Evolutionary conservation across 2,797 vertebrate species (phyloP).

Genomic region (Melanotaenia trifasciata): DNA sequence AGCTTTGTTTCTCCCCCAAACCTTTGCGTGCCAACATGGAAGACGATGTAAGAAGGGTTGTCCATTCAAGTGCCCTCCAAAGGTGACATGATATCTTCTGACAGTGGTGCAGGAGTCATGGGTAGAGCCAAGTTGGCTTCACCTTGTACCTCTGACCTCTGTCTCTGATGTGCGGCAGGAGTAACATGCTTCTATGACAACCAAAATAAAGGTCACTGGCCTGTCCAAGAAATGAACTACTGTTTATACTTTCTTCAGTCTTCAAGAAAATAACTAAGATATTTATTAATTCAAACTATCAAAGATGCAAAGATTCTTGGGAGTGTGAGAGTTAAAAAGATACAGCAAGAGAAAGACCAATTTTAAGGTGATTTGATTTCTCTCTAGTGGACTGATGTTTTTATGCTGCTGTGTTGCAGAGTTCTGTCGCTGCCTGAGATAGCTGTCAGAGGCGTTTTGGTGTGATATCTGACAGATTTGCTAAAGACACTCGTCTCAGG

Average conservation of each 20-base stretch:
- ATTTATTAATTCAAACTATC: not conserved
- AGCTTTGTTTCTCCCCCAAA: slow-evolving; percentile 18
- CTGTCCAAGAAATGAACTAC: slow-evolving; percentile 29
- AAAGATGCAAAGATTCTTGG: slow-evolving; percentile 2
- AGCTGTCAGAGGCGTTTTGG: slow-evolving; percentile 88
- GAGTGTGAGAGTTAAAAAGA: slow-evolving; percentile 7
- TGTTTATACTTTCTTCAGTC: not conserved
- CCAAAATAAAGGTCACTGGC: slow-evolving; percentile 60
- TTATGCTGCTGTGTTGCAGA: slow-evolving; percentile 76
- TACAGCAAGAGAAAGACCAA: slow-evolving; percentile 24
- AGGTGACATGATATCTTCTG: slow-evolving; percentile 71
- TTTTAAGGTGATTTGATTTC: slow-evolving; percentile 62
- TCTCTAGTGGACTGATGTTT: slow-evolving; percentile 58
- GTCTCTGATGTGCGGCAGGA: slow-evolving; percentile 55
- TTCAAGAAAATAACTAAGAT: not conserved
- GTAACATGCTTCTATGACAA: slow-evolving; percentile 48
- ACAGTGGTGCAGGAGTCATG: slow-evolving; percentile 73
- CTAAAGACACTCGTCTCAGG: slow-evolving; percentile 92
- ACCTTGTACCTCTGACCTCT: slow-evolving; percentile 67
- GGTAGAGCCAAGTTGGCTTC: slow-evolving; percentile 68
- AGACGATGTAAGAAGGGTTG: slow-evolving; percentile 42
- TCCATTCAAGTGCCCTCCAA: slow-evolving; percentile 50
- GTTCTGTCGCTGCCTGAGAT: slow-evolving; percentile 77
- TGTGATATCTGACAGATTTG: slow-evolving; percentile 91
- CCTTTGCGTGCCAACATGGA: slow-evolving; percentile 38